Percentiles rank a stretch among this genome's conserved stretches.
Conservation (phyloP, 2,797 vertebrate species). For the Fratercula arctica region DNA sequence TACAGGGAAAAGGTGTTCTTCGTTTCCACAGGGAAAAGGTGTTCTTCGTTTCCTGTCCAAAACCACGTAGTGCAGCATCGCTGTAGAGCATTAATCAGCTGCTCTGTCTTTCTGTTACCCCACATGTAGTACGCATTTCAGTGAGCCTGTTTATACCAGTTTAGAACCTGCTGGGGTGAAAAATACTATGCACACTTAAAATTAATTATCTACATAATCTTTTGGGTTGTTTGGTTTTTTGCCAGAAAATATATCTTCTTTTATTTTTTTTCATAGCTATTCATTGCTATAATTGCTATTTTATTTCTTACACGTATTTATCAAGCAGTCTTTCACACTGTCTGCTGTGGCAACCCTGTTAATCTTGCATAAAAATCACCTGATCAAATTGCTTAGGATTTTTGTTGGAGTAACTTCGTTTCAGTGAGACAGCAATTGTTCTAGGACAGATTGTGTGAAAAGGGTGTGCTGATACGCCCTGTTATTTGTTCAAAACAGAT, state of each 20-base stretch:
- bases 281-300: constrained; percentile 9
- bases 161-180: background rate
- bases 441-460: background rate
- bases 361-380: background rate
- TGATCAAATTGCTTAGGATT: background rate
- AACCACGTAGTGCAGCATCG: background rate
- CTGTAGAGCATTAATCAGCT: background rate
- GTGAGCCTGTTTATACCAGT: background rate
- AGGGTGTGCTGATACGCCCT: background rate
- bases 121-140: background rate
- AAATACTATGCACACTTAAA: background rate
- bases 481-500: background rate
- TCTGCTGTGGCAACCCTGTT: background rate
- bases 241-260: background rate
- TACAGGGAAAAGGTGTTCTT: background rate
- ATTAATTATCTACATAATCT: background rate
- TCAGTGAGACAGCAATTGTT: background rate
- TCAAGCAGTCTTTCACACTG: background rate
- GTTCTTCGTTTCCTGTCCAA: background rate
- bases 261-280: background rate
- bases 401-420: background rate
- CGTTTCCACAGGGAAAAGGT: background rate
- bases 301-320: constrained; percentile 7
- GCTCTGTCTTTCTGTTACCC: background rate
- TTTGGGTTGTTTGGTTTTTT: background rate